Evolutionary conservation across 2,797 vertebrate species (phyloP).

Genomic region (Falco novaeseelandiae): DNA sequence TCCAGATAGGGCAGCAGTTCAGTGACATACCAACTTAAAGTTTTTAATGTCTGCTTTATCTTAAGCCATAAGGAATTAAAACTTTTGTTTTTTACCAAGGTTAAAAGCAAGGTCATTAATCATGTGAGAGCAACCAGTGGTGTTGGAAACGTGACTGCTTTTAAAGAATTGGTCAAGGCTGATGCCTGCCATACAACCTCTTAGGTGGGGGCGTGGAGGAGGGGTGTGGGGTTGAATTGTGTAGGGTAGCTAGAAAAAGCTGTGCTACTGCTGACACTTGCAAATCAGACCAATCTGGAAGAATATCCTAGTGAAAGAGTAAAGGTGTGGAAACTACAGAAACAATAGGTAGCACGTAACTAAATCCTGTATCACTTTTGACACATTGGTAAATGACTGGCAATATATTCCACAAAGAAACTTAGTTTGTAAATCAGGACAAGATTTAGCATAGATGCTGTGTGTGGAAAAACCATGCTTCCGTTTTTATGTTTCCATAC

Average conservation of each 20-base stretch:
- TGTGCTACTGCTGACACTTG: not conserved
- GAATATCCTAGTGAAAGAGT: not conserved
- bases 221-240: not conserved
- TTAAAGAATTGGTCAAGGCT: not conserved
- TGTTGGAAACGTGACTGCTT: not conserved
- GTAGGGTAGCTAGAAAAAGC: not conserved
- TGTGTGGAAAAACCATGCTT: not conserved
- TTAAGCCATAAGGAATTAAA: not conserved
- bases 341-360: not conserved
- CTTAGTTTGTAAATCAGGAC: not conserved
- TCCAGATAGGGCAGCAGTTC: not conserved
- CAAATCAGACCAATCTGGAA: not conserved
- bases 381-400: not conserved
- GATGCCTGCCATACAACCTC: not conserved
- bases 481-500: not conserved
- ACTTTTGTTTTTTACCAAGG: not conserved
- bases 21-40: not conserved
- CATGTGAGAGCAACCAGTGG: not conserved
- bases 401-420: not conserved
- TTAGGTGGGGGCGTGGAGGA: not conserved
- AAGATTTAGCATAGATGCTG: not conserved
- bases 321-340: not conserved
- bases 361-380: not conserved
- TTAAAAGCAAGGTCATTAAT: not conserved
- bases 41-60: not conserved